Evolutionary conservation across 2,797 vertebrate species (phyloP), one percentile per base, ranked within the genome.

Genomic region (Balearica regulorum): DNA sequence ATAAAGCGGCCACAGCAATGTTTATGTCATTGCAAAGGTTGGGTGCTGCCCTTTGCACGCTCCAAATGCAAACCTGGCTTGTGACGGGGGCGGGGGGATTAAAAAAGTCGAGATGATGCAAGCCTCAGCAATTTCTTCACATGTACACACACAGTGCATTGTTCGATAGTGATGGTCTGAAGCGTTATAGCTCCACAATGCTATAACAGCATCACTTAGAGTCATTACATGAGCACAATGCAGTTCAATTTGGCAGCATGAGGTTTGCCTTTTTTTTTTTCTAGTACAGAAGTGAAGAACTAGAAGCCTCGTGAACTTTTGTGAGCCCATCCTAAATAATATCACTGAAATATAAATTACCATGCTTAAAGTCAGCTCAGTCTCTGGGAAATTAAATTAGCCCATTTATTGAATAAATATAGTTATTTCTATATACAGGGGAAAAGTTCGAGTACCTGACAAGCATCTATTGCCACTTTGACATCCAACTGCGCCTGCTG

Each of bases 181-280:
- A 95, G 92, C 17, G 0, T 81, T 54, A 21, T 44, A 54, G 46
- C 81, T 88, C 76, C 76, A 69, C 65, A 41, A 5, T 25, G 69
- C 87, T 81, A 11, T 54, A 86, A 82, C 39, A 89, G 72, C 90
- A 87, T 71, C 87, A 35, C 89, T 93, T 60, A 61, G 86, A 90
- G 88, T 54, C 90, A 87, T 91, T 89, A 86, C 72, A 46, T 1
- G 14, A 41, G 90, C 71, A 92, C 72, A 83, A 79, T 22, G 20
- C 75, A 65, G 78, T 11, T 85, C 90, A 29, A 2, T 66, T 43
- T 68, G 83, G 90, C 68, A 89, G 71, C 29, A 5, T 8, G 70
- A 18, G 4, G 68, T 54, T 78, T 87, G 55, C 48, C 41, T 51
- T 49, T 28, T 0, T 2, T 51, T 68, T 92, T 71, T 92, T 87